Conservation (phyloP, 1,140 invertebrate species). For the Oryzaephilus surinamensis region DNA sequence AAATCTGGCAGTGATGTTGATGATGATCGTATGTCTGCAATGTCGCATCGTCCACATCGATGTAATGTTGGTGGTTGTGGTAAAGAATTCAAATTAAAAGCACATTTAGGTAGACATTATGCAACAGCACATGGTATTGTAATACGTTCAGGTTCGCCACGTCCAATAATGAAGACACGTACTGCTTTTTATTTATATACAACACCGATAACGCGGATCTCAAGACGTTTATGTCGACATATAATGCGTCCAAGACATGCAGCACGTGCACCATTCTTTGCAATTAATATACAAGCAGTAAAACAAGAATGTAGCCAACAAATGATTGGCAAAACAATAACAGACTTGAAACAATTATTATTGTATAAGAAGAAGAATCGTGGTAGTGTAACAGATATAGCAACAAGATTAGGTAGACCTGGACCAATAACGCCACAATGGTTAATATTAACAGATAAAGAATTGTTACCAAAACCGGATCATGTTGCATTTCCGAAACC, state of each 20-base stretch:
- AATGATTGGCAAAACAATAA: conserved; percentile 43
- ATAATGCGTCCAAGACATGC: conserved; percentile 76
- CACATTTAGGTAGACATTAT: conserved; percentile 84
- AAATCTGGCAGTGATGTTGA: conserved; percentile 40
- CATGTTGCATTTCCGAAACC: conserved; percentile 78
- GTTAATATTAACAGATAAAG: conserved; percentile 68
- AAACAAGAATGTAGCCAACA: conserved; percentile 64
- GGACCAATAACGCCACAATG: conserved; percentile 61
- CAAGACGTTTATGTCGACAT: conserved; percentile 71
- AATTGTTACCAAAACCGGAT: conserved; percentile 65
- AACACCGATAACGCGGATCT: conserved; percentile 77
- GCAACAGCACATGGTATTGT: conserved; percentile 77
- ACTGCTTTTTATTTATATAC: conserved; percentile 91
- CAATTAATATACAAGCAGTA: conserved; percentile 72
- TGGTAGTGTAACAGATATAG: conserved; percentile 66
- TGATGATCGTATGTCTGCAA: conserved; percentile 38
- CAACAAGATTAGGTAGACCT: conserved; percentile 60
- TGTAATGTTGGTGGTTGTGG: conserved; percentile 83
- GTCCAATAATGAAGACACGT: conserved; percentile 92
- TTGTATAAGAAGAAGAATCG: conserved; percentile 42
- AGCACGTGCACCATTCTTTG: conserved; percentile 76
- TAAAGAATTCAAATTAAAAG: conserved; percentile 88
- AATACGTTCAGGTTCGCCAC: conserved; percentile 61
- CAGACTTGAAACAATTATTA: conserved; percentile 49
- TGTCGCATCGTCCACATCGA: conserved; percentile 69